Percentiles rank a stretch among this genome's conserved stretches.
These are phyloP conservation scores for Syrista parreyssii DNA, from an alignment of 2,888 invertebrate genomes.

Conservation along the genomic window DNA sequence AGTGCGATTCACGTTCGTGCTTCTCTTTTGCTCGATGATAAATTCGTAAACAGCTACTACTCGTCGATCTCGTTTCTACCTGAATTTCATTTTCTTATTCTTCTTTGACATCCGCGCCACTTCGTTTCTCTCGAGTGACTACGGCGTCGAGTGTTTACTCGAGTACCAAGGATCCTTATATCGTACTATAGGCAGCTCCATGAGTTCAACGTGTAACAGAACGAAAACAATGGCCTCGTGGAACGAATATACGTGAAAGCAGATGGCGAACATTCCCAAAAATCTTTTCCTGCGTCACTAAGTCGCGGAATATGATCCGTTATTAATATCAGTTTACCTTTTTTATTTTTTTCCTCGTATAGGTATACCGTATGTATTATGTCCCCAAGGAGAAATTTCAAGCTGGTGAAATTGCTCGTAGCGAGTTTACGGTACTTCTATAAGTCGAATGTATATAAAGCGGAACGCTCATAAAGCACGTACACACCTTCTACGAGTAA, in stretches of 20 bases:
- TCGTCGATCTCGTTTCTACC: not conserved
- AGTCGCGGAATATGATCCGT: not conserved
- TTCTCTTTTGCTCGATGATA: not conserved
- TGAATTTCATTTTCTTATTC: not conserved
- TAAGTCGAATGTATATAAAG: not conserved
- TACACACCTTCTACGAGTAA: not conserved
- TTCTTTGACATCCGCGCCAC: not conserved
- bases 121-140: not conserved
- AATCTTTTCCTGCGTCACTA: not conserved
- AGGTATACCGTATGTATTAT: not conserved
- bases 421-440: not conserved
- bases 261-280: not conserved
- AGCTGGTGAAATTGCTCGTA: constrained; percentile 21
- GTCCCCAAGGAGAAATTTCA: constrained; percentile 28
- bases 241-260: not conserved
- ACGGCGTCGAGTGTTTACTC: not conserved
- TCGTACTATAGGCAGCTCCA: not conserved
- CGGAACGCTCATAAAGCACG: not conserved
- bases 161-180: not conserved
- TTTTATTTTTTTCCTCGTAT: not conserved
- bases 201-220: too few species aligned
- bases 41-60: not conserved
- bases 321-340: not conserved
- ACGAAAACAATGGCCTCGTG: not conserved
- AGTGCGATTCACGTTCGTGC: not conserved